Conservation (phyloP, 1,140 invertebrate genomes). For the Dendrolimus kikuchii region DNA sequence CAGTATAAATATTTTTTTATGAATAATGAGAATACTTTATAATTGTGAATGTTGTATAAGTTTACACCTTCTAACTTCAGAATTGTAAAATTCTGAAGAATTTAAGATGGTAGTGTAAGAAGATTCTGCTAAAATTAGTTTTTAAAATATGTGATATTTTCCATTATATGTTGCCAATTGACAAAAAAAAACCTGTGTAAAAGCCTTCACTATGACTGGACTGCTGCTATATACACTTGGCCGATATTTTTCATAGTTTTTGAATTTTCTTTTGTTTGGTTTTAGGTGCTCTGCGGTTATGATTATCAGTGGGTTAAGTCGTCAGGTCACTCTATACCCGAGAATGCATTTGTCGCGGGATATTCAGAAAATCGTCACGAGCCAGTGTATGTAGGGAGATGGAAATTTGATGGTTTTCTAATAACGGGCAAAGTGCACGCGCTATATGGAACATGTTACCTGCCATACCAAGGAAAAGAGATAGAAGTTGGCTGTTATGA, state of each 20-base stretch:
- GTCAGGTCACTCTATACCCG: slow-evolving; percentile 75
- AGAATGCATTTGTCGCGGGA: slow-evolving; percentile 79
- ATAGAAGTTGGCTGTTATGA: slow-evolving; percentile 15
- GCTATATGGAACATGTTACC: slow-evolving; percentile 75
- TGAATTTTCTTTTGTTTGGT: slow-evolving; percentile 8
- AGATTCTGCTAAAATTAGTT: too few relatives aligned
- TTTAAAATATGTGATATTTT: too few relatives aligned
- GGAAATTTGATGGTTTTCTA: slow-evolving; percentile 73
- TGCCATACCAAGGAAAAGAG: slow-evolving; percentile 82
- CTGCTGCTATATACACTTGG: background rate
- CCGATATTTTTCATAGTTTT: background rate
- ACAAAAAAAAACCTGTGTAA: too few relatives aligned
- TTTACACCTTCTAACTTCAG: too few relatives aligned
- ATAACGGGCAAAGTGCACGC: slow-evolving; percentile 77
- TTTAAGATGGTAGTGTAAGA: too few relatives aligned
- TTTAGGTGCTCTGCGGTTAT: slow-evolving; percentile 32
- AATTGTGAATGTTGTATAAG: too few relatives aligned
- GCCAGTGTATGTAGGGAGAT: slow-evolving; percentile 77
- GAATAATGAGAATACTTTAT: too few relatives aligned
- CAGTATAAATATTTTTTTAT: too few relatives aligned
- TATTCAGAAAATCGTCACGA: slow-evolving; percentile 75
- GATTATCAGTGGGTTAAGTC: slow-evolving; percentile 75
- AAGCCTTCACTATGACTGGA: too few relatives aligned
- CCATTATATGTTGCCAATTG: too few relatives aligned
- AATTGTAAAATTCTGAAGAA: too few relatives aligned